These are phyloP conservation scores for Zaprionus taronus DNA, from an alignment of 1,140 invertebrate species.

Conservation along the genomic window DNA sequence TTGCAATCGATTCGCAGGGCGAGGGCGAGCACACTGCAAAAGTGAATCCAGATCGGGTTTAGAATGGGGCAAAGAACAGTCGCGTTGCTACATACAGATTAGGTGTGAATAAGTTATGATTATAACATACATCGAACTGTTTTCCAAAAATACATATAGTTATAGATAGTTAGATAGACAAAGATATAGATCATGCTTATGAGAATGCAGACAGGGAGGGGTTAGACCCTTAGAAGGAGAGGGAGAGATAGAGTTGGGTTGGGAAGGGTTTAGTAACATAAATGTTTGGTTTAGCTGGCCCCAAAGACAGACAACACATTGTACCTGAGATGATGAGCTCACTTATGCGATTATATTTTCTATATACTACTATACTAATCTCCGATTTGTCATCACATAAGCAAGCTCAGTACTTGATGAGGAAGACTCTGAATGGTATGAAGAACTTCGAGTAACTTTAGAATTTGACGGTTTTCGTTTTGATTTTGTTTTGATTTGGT, in stretches of 20 bases:
- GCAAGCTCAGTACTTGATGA: constrained; percentile 24
- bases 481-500: background rate
- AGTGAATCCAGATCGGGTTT: constrained; percentile 10
- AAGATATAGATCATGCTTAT: constrained; percentile 30
- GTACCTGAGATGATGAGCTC: background rate
- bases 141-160: constrained; percentile 21
- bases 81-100: constrained; percentile 39
- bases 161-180: constrained; percentile 12
- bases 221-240: background rate
- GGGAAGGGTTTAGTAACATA: background rate
- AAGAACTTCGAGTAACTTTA: constrained; percentile 11
- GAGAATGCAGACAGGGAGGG: constrained; percentile 14
- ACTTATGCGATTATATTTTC: background rate
- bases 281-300: constrained; percentile 7
- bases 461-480: constrained; percentile 30
- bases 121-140: constrained; percentile 6
- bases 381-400: background rate
- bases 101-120: constrained; percentile 6
- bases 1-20: constrained; percentile 89
- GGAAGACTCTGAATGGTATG: constrained; percentile 18
- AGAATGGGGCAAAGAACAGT: background rate
- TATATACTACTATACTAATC: background rate
- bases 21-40: constrained; percentile 89
- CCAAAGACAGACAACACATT: constrained; percentile 36
- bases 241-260: background rate